Conservation (phyloP, 1,140 invertebrate species). For the Temnothorax longispinosus region DNA sequence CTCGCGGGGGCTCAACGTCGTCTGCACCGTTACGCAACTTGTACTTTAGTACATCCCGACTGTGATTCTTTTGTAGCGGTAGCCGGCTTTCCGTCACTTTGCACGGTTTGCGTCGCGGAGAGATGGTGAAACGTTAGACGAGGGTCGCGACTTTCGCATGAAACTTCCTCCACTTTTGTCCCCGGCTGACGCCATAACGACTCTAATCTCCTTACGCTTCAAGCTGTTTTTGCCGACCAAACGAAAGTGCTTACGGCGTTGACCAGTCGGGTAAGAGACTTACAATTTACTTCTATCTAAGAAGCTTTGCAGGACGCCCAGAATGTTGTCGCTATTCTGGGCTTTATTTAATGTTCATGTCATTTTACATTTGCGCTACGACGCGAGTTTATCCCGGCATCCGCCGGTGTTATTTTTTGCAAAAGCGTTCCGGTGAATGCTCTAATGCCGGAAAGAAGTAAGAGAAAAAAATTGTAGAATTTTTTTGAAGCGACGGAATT, state of each 20-base stretch:
- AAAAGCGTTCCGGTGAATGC: background rate
- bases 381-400: slow-evolving; percentile 62
- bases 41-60: slow-evolving; percentile 55
- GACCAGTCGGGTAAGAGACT: slow-evolving; percentile 77
- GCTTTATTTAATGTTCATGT: slow-evolving; percentile 73
- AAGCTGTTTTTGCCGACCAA: slow-evolving; percentile 71
- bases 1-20: slow-evolving; percentile 35
- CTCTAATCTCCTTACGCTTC: slow-evolving; percentile 75
- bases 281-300: slow-evolving; percentile 79
- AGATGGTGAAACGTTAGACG: slow-evolving; percentile 13
- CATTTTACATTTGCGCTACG: slow-evolving; percentile 69
- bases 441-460: slow-evolving; percentile 9
- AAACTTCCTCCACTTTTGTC: slow-evolving; percentile 68
- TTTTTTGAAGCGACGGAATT: slow-evolving; percentile 25
- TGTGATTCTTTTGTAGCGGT: slow-evolving; percentile 67
- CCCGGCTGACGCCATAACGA: slow-evolving; percentile 73
- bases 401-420: slow-evolving; percentile 31
- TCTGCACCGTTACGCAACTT: slow-evolving; percentile 61
- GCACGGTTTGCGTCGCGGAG: slow-evolving; percentile 27
- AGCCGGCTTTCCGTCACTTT: slow-evolving; percentile 71
- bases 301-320: slow-evolving; percentile 75
- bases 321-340: slow-evolving; percentile 71
- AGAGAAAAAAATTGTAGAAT: background rate
- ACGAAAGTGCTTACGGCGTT: slow-evolving; percentile 76
- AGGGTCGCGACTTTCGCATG: slow-evolving; percentile 64